phyloP scores from a whole-genome alignment of 2,888 invertebrate species.

The Uloborus plumipes region DNA sequence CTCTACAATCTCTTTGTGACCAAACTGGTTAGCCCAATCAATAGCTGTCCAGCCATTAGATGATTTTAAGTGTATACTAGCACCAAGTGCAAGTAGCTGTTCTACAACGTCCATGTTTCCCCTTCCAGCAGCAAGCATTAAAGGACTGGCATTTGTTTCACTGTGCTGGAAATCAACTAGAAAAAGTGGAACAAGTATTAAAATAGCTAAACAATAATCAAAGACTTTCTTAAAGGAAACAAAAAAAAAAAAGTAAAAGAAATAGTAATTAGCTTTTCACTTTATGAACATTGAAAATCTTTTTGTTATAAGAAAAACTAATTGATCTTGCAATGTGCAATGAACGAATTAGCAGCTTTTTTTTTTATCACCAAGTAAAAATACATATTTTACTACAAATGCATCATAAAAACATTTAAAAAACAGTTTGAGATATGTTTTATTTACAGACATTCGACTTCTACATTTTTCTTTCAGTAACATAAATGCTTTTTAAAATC shows the following conservation, averaged over 20 bases:
- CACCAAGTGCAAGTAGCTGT: slow-evolving; percentile 81
- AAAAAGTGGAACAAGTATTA: slow-evolving; percentile 7
- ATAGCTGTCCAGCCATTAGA: slow-evolving; percentile 80
- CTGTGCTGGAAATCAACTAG: slow-evolving; percentile 80
- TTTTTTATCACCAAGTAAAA: too few species aligned
- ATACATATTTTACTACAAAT: too few species aligned
- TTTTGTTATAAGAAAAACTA: too few species aligned
- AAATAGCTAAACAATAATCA: too few species aligned
- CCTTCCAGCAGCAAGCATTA: slow-evolving; percentile 84
- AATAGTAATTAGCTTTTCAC: background rate
- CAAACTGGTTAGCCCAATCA: slow-evolving; percentile 79
- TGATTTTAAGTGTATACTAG: slow-evolving; percentile 76
- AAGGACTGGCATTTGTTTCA: slow-evolving; percentile 77
- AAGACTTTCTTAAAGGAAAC: background rate
- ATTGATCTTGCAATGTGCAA: too few species aligned
- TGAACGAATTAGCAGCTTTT: too few species aligned
- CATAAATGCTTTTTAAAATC: too few species aligned
- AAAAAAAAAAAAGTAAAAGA: too few species aligned
- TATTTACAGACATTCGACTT: too few species aligned
- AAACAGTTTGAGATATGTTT: too few species aligned
- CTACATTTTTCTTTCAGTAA: too few species aligned
- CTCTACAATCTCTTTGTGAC: slow-evolving; percentile 77
- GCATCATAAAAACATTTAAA: too few species aligned
- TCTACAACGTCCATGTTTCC: slow-evolving; percentile 80
- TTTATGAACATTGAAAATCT: background rate